Evolutionary conservation across 2,888 invertebrate genomes (phyloP).

Genomic region (Hypercompe scribonia): DNA sequence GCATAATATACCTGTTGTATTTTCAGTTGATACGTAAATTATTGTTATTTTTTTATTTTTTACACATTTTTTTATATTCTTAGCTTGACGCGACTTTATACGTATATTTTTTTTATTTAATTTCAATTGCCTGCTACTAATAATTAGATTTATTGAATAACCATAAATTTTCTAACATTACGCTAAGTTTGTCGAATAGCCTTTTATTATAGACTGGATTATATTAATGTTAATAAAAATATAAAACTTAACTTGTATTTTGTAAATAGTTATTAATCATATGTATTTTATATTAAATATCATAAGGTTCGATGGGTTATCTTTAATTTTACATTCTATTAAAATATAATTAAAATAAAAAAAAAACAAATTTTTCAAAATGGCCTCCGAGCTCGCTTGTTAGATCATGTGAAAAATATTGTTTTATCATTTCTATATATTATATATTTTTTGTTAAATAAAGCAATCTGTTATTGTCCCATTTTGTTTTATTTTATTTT

Average conservation of each 20-base stretch:
- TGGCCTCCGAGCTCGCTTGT: conserved; percentile 62
- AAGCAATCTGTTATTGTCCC: conserved; percentile 87
- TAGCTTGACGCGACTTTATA: conserved; percentile 53
- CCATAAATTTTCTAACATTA: conserved; percentile 79
- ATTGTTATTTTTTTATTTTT: conserved; percentile 46
- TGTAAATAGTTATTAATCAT: conserved; percentile 86
- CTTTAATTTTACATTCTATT: conserved; percentile 85
- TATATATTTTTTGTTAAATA: conserved; percentile 87
- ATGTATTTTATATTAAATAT: conserved; percentile 86
- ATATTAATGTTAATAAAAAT: conserved; percentile 81
- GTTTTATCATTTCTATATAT: conserved; percentile 82
- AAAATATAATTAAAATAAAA: conserved; percentile 67
- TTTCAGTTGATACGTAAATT: conserved; percentile 52
- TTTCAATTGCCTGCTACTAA: conserved; percentile 81
- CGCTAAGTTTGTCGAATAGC: conserved; percentile 85
- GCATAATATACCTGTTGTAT: conserved; percentile 77
- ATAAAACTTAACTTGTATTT: conserved; percentile 85
- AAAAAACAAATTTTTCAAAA: conserved; percentile 78
- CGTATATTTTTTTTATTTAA: conserved; percentile 52
- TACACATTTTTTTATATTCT: conserved; percentile 40
- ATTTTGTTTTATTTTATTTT: conserved; percentile 81
- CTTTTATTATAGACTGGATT: conserved; percentile 86
- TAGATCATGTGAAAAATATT: conserved; percentile 78
- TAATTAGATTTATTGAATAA: conserved; percentile 56
- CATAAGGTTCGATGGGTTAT: conserved; percentile 85